Evolutionary conservation across 2,888 invertebrate genomes (phyloP), one percentile per base, ranked within the genome.

Genomic region (Microctonus hyperodae): DNA sequence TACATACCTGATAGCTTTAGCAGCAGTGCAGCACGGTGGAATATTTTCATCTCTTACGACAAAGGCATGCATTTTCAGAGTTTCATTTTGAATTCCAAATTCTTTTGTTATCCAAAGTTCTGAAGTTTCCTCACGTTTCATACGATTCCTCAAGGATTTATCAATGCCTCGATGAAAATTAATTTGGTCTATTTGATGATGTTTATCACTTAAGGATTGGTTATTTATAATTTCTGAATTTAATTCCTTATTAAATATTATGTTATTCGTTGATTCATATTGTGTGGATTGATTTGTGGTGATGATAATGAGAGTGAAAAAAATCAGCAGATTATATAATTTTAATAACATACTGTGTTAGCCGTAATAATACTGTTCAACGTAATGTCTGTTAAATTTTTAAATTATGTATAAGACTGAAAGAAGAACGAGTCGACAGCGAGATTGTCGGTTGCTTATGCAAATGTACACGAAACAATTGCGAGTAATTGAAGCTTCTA

Each of bases 41-140:
- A 75, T 69, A 9, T 73, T 60, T 62, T 76, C 75, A 56, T 78
- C 78, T 58, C 63, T 73, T 1, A 78, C 73, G 22, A 78, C 53
- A 5, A 75, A 72, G 10, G 75, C 78, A 28, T 77, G 73, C 73
- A 76, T 74, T 22, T 69, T 71, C 13, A 73, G 31, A 20, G 70
- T 53, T 2, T 70, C 59, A 6, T 37, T 61, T 11, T 33, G 25
- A n/a, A 28, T 69, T 13, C 59, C 28, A 61, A 70, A 65, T n/a
- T 73, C 69, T 13, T 64, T 68, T 11, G 48, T 68, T 25, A 75
- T 67, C 72, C 74, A 77, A 33, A 58, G 23, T n/a, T 66, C 61
- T 13, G 33, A 51, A 16, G 10, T 53, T 25, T 20, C 50, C 50
- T 35, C 58, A 22, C 71, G 66, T 58, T 67, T 69, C 0, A 25